A percentile compares a stretch with the other conserved stretches of the same genome.
Conservation (phyloP, 2,113 vertebrate species). For the Leucopsar rothschildi region DNA sequence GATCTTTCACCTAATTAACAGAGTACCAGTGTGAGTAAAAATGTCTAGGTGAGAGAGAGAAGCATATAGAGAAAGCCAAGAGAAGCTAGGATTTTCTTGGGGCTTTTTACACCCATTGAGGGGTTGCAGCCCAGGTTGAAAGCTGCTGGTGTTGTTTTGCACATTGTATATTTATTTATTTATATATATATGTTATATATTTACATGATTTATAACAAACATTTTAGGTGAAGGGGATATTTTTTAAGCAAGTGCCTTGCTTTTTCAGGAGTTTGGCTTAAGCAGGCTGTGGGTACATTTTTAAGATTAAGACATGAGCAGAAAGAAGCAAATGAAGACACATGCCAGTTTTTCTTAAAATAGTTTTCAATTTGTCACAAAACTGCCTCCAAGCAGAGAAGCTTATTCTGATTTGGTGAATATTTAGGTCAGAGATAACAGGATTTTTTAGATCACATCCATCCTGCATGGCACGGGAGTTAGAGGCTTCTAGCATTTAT, state of each 20-base stretch:
- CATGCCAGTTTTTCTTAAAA: neutral
- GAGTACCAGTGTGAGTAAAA: neutral
- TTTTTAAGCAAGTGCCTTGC: neutral
- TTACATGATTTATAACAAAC: neutral
- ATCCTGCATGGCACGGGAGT: neutral
- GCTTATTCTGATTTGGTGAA: neutral
- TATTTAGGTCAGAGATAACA: neutral
- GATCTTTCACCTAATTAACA: neutral
- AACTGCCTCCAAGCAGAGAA: neutral
- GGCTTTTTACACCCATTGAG: neutral
- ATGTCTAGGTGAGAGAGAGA: neutral
- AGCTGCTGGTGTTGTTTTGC: neutral
- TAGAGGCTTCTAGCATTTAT: neutral
- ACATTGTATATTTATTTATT: neutral
- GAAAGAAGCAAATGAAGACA: neutral
- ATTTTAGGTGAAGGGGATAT: neutral
- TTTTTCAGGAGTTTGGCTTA: neutral
- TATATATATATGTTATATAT: neutral
- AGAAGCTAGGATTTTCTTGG: neutral
- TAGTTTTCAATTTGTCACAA: neutral
- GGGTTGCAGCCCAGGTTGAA: neutral
- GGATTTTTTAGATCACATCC: neutral
- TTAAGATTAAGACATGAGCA: neutral
- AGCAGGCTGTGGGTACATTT: neutral
- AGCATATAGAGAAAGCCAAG: neutral